A percentile compares a stretch with the other conserved stretches of the same genome.
These are phyloP conservation scores for Rhadinocentrus ornatus DNA, from an alignment of 2,797 vertebrate genomes.

Conservation along the genomic window DNA sequence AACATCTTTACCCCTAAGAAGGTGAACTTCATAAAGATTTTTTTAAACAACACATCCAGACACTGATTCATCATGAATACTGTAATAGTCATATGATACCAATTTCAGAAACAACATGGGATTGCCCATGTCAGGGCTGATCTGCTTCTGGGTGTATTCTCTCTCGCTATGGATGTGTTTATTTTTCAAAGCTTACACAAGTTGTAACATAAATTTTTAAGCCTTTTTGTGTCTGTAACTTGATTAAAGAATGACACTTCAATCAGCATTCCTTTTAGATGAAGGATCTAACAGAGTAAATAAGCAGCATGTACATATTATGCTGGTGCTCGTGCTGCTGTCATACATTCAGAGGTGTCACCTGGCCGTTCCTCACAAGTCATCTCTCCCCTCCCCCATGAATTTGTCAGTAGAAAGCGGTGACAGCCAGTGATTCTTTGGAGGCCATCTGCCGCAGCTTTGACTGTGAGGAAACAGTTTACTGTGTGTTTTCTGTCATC, in stretches of 20 bases:
- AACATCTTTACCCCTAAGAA: slow-evolving; percentile 91
- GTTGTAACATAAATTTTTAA: slow-evolving; percentile 44
- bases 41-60: neutral
- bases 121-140: slow-evolving; percentile 9
- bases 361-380: slow-evolving; percentile 33
- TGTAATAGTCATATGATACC: neutral
- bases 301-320: slow-evolving; percentile 44
- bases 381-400: slow-evolving; percentile 20
- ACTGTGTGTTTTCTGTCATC: slow-evolving; percentile 3
- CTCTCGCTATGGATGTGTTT: slow-evolving; percentile 17
- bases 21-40: slow-evolving; percentile 76
- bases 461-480: slow-evolving; percentile 30
- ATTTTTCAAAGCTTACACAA: slow-evolving; percentile 17
- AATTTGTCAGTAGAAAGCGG: slow-evolving; percentile 29
- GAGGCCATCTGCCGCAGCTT: slow-evolving; percentile 27
- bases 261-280: slow-evolving; percentile 34
- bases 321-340: slow-evolving; percentile 37
- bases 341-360: slow-evolving; percentile 37
- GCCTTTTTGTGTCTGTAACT: slow-evolving; percentile 22
- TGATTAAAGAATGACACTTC: slow-evolving; percentile 47
- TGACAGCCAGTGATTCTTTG: slow-evolving; percentile 27
- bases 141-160: slow-evolving; percentile 29
- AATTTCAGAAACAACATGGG: slow-evolving; percentile 11
- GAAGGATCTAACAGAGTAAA: slow-evolving; percentile 47
- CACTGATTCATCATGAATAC: neutral